phyloP scores from a whole-genome alignment of 2,888 invertebrate species.

The Ctena decussata region DNA sequence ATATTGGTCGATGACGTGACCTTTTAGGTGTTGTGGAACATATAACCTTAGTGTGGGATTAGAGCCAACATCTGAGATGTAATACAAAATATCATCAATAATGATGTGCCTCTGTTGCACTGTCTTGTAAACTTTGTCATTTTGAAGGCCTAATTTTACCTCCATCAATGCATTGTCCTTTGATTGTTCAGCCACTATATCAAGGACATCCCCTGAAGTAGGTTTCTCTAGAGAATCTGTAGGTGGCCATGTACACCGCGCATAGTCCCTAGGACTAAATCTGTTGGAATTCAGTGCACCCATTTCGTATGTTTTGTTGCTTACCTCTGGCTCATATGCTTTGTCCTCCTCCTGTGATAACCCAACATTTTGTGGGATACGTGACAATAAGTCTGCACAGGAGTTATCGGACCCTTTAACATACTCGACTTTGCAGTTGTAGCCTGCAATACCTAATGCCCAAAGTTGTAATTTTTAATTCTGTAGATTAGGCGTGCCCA shows the following conservation, averaged over 20 bases:
- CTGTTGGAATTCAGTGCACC: no score
- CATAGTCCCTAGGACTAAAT: constrained; percentile 1
- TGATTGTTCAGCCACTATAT: not conserved
- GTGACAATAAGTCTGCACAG: constrained; percentile 38
- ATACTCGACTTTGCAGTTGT: constrained; percentile 47
- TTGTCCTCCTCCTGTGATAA: not conserved
- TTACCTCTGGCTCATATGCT: constrained; percentile 1
- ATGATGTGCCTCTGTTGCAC: no score
- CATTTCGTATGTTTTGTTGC: constrained; percentile 17
- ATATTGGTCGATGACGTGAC: not conserved
- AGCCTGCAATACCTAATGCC: constrained; percentile 46
- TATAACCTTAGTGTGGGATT: not conserved
- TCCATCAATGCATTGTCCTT: not conserved
- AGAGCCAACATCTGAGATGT: not conserved
- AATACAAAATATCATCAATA: no score
- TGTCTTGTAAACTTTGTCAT: no score
- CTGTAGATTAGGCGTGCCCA: constrained; percentile 48
- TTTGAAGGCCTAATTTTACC: constrained; percentile 26
- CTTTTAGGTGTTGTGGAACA: not conserved
- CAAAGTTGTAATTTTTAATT: constrained; percentile 49
- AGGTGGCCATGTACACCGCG: not conserved
- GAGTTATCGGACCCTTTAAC: constrained; percentile 34
- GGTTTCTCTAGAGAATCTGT: not conserved
- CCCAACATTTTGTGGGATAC: not conserved
- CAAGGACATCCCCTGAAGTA: not conserved